phyloP scores from a whole-genome alignment of 2,888 invertebrate genomes.

The Sclerodermus sp. region DNA sequence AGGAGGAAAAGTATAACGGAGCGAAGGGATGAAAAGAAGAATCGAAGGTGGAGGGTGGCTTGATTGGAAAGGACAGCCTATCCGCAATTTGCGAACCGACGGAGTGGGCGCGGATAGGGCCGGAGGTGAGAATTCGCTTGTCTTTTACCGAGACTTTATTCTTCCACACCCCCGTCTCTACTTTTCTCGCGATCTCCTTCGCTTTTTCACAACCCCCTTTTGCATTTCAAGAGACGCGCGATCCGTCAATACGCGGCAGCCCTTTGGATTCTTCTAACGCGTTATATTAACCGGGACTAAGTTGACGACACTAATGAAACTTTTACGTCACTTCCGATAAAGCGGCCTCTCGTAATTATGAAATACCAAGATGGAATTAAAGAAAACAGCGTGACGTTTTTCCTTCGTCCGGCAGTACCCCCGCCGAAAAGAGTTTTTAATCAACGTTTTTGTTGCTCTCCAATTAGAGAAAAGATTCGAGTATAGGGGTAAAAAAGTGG shows the following conservation, averaged over 20 bases:
- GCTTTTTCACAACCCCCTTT: conserved; percentile 32
- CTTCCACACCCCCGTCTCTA: conserved; percentile 8
- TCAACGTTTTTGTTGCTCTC: no score
- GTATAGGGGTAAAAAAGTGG: no score
- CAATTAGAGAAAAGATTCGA: no score
- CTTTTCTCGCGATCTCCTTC: conserved; percentile 9
- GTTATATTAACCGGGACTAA: conserved; percentile 33
- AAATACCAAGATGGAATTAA: no score
- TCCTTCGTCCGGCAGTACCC: no score
- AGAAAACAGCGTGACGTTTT: no score
- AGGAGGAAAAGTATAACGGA: conserved; percentile 34
- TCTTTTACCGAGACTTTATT: conserved; percentile 38
- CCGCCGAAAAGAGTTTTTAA: no score
- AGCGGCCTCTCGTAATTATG: conserved; percentile 7
- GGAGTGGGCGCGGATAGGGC: conserved; percentile 16
- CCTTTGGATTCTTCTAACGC: conserved; percentile 27
- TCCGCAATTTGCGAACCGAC: conserved; percentile 44
- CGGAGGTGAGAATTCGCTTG: conserved; percentile 45
- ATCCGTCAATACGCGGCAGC: conserved; percentile 23
- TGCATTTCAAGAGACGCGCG: conserved; percentile 33
- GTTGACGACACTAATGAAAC: conserved; percentile 32
- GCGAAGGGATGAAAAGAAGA: conserved; percentile 19
- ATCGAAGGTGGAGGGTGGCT: conserved; percentile 16
- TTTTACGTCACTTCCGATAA: conserved; percentile 23
- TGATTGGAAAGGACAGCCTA: conserved; percentile 52